These are phyloP conservation scores for Drosophila birchii DNA, from an alignment of 2,888 invertebrate genomes.

Conservation along the genomic window DNA sequence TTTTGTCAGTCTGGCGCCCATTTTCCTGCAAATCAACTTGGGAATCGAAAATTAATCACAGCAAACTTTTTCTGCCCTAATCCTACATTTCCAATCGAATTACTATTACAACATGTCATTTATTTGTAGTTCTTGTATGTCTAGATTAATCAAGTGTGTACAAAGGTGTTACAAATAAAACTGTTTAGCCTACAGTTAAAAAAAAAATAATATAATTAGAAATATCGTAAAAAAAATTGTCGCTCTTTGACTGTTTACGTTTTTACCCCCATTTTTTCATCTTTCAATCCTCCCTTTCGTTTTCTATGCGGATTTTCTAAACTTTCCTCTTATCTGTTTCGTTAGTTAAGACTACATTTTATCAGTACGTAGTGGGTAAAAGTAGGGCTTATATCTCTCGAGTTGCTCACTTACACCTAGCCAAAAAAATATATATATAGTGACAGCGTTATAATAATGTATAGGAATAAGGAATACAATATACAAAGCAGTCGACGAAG, in stretches of 20 bases:
- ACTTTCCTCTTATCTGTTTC: not conserved
- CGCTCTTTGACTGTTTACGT: not conserved
- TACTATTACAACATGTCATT: conserved; percentile 41
- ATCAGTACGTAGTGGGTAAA: conserved; percentile 61
- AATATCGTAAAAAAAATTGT: conserved; percentile 6
- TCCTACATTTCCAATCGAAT: not conserved
- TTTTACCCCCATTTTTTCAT: not conserved
- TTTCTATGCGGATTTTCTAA: not conserved
- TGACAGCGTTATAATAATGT: conserved; percentile 18
- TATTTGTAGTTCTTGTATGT: conserved; percentile 50
- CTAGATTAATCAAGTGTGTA: conserved; percentile 37
- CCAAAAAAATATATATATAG: conserved; percentile 23
- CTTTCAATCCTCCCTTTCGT: not conserved
- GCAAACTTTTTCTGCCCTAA: not conserved
- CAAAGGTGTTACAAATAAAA: conserved; percentile 23
- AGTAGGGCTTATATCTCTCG: not conserved
- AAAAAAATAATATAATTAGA: not conserved
- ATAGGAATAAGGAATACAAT: conserved; percentile 50
- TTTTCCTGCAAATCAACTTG: not conserved
- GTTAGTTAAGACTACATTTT: conserved; percentile 28
- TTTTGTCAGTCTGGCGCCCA: conserved; percentile 3
- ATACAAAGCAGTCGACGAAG: conserved; percentile 69
- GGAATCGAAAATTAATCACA: not conserved
- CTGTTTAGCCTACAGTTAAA: conserved; percentile 13
- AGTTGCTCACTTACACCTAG: conserved; percentile 28